Evolutionary conservation across 2,888 invertebrate genomes (phyloP).

Genomic region (Ephialtes manifestator): DNA sequence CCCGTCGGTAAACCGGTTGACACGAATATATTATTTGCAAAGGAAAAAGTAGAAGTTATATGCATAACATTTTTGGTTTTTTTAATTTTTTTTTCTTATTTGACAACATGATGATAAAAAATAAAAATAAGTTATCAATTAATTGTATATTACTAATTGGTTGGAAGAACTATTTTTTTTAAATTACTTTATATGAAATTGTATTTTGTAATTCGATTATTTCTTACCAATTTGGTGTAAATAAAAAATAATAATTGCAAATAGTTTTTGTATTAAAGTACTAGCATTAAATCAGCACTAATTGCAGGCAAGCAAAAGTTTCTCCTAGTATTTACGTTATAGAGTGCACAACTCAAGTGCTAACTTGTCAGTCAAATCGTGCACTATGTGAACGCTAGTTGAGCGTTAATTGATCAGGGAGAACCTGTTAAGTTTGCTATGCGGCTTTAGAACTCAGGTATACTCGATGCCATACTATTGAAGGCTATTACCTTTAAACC

Average conservation of each 20-base stretch:
- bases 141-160: not conserved
- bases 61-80: no score
- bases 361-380: slow-evolving; percentile 9
- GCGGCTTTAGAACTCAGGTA: not conserved
- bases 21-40: not conserved
- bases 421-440: not conserved
- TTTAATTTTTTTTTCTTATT: no score
- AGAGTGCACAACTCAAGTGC: not conserved
- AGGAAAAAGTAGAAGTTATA: not conserved
- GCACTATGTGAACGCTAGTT: not conserved
- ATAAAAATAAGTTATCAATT: no score
- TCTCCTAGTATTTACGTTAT: slow-evolving; percentile 1
- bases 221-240: not conserved
- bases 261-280: not conserved
- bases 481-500: not conserved
- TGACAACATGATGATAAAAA: no score
- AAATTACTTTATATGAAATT: not conserved
- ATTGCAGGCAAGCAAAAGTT: not conserved
- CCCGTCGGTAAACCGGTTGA: not conserved
- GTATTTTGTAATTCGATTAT: not conserved
- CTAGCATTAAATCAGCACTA: not conserved
- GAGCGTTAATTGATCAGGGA: not conserved
- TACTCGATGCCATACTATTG: not conserved
- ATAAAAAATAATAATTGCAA: not conserved
- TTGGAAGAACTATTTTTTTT: not conserved